These are phyloP conservation scores for Rosalia funebris DNA, from an alignment of 2,888 invertebrate genomes.

Conservation along the genomic window DNA sequence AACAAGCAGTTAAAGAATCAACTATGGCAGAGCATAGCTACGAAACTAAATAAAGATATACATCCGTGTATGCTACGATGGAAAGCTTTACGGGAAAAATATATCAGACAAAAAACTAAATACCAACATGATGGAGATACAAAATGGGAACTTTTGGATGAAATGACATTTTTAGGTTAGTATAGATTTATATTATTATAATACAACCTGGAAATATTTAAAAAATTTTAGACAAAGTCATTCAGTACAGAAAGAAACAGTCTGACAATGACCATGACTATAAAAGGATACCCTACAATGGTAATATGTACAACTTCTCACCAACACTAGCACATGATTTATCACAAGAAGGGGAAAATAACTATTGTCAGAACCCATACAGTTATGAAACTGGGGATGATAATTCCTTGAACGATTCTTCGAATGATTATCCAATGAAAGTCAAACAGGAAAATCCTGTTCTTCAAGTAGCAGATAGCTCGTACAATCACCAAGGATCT, in stretches of 20 bases:
- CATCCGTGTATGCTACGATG: constrained; percentile 52
- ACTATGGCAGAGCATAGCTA: constrained; percentile 50
- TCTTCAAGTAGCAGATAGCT: constrained; percentile 47
- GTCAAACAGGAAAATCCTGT: constrained; percentile 45
- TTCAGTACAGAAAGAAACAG: constrained; percentile 51
- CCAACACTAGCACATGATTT: neutral
- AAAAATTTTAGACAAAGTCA: constrained; percentile 52
- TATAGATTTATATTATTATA: too few relatives aligned
- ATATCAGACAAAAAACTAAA: constrained; percentile 53
- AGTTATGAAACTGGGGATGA: constrained; percentile 39
- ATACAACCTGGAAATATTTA: too few relatives aligned
- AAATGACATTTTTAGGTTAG: constrained; percentile 48
- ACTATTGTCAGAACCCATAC: constrained; percentile 12
- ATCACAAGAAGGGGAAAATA: constrained; percentile 23
- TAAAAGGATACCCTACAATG: constrained; percentile 1
- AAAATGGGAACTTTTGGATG: constrained; percentile 55
- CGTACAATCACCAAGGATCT: constrained; percentile 31
- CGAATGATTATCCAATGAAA: constrained; percentile 38
- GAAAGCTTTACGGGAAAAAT: constrained; percentile 56
- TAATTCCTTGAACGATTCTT: constrained; percentile 44
- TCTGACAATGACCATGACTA: constrained; percentile 28
- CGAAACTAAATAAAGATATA: constrained; percentile 46
- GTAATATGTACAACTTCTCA: constrained; percentile 14
- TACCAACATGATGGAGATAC: constrained; percentile 48
- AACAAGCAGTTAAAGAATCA: constrained; percentile 51